Evolutionary conservation across 2,113 vertebrate species (phyloP).

Genomic region (Phycodurus eques): DNA sequence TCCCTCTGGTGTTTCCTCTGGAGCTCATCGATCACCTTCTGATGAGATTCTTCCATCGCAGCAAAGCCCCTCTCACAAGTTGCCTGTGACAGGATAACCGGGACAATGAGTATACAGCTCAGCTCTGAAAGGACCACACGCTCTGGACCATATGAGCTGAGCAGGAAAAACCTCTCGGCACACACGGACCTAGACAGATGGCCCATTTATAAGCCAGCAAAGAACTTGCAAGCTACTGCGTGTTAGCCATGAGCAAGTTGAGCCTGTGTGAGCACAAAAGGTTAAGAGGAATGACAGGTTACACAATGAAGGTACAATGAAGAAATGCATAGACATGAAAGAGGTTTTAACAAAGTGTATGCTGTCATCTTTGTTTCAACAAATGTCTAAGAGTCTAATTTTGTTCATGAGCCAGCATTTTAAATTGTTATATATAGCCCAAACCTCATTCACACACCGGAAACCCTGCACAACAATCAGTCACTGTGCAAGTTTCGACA

Average conservation of each 20-base stretch:
- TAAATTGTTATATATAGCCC: not conserved
- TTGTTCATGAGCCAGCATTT: not conserved
- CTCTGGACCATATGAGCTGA: conserved; percentile 10
- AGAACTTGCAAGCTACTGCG: conserved; percentile 50
- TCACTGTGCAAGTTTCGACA: conserved; percentile 57
- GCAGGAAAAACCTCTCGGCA: conserved; percentile 13
- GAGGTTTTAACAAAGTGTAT: conserved; percentile 2
- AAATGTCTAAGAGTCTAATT: not conserved
- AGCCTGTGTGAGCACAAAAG: conserved; percentile 52
- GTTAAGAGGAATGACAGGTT: conserved; percentile 45
- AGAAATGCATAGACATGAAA: conserved; percentile 32
- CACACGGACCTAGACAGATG: not conserved
- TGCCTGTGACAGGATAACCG: conserved; percentile 54
- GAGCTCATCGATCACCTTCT: conserved; percentile 79
- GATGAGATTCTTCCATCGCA: conserved; percentile 82
- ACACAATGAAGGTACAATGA: conserved; percentile 19
- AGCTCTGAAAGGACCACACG: conserved; percentile 4
- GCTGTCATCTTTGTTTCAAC: conserved; percentile 10
- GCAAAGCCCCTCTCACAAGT: conserved; percentile 79
- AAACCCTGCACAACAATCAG: conserved; percentile 23
- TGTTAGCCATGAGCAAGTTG: conserved; percentile 50
- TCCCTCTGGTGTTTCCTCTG: conserved; percentile 80
- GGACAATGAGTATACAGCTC: conserved; percentile 24
- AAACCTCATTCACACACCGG: conserved; percentile 5
- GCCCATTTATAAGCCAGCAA: conserved; percentile 19